Conservation (phyloP, 2,113 vertebrate species). For the Thermophis baileyi region DNA sequence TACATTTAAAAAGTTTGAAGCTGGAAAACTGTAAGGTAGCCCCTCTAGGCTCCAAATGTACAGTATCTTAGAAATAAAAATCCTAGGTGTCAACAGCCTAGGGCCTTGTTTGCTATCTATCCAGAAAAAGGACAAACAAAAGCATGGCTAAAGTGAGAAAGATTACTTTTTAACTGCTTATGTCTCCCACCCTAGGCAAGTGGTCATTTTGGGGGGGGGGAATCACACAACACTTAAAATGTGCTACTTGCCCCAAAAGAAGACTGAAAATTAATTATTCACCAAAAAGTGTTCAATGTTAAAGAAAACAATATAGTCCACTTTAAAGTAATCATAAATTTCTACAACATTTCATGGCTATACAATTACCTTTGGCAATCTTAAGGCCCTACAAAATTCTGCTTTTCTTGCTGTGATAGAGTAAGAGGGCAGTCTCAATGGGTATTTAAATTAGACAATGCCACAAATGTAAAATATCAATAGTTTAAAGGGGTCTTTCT, state of each 20-base stretch:
- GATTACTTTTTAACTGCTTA: not conserved
- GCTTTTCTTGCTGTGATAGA: not conserved
- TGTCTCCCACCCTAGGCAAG: not conserved
- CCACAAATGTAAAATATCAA: not conserved
- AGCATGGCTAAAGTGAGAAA: not conserved
- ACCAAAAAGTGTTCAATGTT: not conserved
- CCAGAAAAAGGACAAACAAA: not conserved
- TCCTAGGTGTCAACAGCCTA: not conserved
- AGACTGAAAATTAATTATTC: not conserved
- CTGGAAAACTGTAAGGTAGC: not conserved
- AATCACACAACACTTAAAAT: not conserved
- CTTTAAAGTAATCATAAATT: not conserved
- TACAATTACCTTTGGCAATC: not conserved
- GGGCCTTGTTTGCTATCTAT: not conserved
- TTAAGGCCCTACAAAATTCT: not conserved
- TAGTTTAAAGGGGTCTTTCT: not conserved
- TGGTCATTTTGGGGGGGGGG: not conserved
- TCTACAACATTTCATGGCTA: not conserved
- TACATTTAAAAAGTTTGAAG: not conserved
- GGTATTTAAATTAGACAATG: not conserved
- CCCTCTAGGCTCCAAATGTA: not conserved
- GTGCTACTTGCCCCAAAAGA: not conserved
- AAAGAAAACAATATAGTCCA: not conserved
- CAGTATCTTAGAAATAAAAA: not conserved
- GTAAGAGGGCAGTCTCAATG: not conserved